These are phyloP conservation scores for Monochamus saltuarius DNA, from an alignment of 1,140 invertebrate genomes.

Conservation along the genomic window DNA sequence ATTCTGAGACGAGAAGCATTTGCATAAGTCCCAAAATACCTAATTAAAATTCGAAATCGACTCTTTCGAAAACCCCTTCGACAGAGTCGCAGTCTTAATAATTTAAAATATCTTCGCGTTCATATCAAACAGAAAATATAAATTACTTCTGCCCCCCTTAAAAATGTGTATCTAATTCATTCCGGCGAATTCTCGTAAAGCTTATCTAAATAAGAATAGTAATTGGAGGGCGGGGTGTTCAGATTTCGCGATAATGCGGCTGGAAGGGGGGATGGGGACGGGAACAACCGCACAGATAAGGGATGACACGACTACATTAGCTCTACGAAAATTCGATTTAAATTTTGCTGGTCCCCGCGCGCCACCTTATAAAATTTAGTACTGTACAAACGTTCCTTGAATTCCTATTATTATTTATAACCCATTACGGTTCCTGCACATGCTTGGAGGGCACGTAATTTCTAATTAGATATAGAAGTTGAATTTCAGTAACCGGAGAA, in stretches of 20 bases:
- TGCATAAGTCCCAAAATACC: too few relatives aligned
- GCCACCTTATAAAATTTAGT: conserved; percentile 15
- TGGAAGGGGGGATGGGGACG: not conserved
- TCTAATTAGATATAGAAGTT: too few relatives aligned
- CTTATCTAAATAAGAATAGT: conserved; percentile 34
- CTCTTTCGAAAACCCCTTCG: too few relatives aligned
- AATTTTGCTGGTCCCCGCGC: conserved; percentile 13
- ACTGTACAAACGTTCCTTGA: conserved; percentile 13
- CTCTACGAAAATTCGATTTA: conserved; percentile 21
- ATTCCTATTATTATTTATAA: conserved; percentile 17
- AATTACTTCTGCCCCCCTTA: too few relatives aligned
- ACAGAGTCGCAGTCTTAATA: too few relatives aligned
- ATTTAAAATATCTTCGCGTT: too few relatives aligned
- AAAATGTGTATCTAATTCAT: conserved; percentile 20
- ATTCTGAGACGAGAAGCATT: too few relatives aligned
- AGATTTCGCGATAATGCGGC: conserved; percentile 1
- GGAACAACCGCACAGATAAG: conserved; percentile 17
- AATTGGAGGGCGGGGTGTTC: conserved; percentile 11
- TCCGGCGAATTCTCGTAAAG: conserved; percentile 17
- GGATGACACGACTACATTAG: conserved; percentile 19
- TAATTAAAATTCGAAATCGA: too few relatives aligned
- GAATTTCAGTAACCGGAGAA: too few relatives aligned
- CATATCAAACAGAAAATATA: too few relatives aligned
- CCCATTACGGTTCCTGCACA: not conserved
- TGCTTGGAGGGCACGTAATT: not conserved